A percentile compares a stretch with the other conserved stretches of the same genome.
Conservation (phyloP, 1,140 invertebrate genomes). For the Caenorhabditis briggsae region DNA sequence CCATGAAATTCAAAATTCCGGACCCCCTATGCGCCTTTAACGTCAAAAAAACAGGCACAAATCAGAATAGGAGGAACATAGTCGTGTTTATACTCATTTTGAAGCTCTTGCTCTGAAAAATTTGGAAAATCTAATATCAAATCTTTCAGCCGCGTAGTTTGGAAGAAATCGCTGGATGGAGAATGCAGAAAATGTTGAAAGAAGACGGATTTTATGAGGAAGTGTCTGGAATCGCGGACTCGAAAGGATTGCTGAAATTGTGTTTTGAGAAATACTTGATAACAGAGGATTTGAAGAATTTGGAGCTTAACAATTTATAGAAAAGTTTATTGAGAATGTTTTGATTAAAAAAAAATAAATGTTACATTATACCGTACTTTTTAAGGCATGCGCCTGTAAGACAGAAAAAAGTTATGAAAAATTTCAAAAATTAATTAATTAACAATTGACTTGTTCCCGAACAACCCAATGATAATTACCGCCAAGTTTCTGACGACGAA, state of each 20-base stretch:
- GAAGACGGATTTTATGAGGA: neutral
- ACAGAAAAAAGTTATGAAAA: no score
- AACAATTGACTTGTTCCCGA: neutral
- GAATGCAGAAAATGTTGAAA: slow-evolving; percentile 11
- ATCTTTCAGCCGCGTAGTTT: neutral
- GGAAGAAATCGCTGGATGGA: slow-evolving; percentile 7
- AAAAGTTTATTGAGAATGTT: no score
- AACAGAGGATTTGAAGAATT: neutral
- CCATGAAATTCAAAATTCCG: no score
- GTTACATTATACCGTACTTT: no score
- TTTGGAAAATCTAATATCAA: neutral
- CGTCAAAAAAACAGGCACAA: no score
- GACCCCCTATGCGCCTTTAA: no score
- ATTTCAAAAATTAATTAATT: neutral
- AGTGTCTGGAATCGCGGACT: neutral
- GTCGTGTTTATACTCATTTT: neutral
- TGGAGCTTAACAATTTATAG: neutral
- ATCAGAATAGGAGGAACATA: no score
- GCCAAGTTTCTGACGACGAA: neutral
- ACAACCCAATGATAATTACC: neutral
- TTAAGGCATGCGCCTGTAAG: no score
- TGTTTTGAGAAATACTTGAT: neutral
- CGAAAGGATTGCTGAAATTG: neutral
- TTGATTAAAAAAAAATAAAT: neutral
- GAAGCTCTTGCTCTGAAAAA: neutral